phyloP scores from a whole-genome alignment of 37 sponge, comb jelly and placozoan genomes.

The Hexactinellida sp. region DNA sequence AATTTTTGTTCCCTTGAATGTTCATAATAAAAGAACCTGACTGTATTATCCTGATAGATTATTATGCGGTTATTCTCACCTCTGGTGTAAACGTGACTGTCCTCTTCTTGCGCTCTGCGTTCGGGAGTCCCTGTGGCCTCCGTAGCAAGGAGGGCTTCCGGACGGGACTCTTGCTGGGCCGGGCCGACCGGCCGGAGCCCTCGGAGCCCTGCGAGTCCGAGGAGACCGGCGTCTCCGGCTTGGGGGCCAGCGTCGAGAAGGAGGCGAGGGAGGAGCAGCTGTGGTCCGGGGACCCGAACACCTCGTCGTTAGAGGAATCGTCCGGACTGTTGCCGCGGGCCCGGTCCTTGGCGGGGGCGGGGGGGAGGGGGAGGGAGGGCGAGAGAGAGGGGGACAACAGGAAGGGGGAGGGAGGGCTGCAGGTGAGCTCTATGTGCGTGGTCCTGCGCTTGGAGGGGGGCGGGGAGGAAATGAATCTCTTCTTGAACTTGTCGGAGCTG shows the following conservation, averaged over 20 bases:
- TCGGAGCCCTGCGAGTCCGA: conserved; percentile 3
- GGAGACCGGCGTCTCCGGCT: background rate
- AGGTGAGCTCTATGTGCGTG: background rate
- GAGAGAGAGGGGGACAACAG: background rate
- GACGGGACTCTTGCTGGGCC: background rate
- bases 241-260: background rate
- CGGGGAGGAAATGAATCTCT: background rate
- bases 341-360: background rate
- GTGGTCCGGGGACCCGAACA: conserved; percentile 1
- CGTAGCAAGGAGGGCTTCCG: background rate
- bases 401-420: background rate
- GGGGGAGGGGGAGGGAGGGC: background rate
- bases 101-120: background rate
- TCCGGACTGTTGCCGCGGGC: background rate
- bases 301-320: background rate
- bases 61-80: no score
- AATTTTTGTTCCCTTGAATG: no score
- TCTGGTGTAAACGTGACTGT: background rate
- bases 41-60: no score
- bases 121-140: background rate
- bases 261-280: background rate
- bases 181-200: background rate
- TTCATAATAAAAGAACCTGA: no score
- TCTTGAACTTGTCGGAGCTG: background rate
- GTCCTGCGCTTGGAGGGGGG: background rate